A percentile compares a stretch with the other conserved stretches of the same genome.
Evolutionary conservation across 1,140 invertebrate species (phyloP).

Genomic region (Caerostris darwini): DNA sequence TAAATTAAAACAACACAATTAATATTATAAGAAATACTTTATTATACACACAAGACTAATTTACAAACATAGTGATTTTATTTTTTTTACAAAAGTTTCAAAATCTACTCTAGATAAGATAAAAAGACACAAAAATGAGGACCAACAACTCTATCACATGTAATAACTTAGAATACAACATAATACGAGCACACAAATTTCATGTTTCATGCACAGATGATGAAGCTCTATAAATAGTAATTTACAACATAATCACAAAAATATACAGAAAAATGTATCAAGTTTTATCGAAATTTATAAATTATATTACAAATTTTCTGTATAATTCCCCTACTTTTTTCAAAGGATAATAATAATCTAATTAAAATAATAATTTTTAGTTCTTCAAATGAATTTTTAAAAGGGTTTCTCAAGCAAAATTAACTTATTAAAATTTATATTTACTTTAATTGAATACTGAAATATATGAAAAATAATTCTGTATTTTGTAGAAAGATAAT

Average conservation of each 20-base stretch:
- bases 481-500: no score
- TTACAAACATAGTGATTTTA: neutral
- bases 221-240: neutral
- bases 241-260: neutral
- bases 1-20: neutral
- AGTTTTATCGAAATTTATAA: no score
- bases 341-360: no score
- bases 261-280: neutral
- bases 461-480: no score
- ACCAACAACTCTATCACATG: slow-evolving; percentile 6
- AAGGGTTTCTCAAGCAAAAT: no score
- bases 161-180: slow-evolving; percentile 11
- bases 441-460: no score
- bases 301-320: no score
- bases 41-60: neutral
- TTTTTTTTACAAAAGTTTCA: neutral
- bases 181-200: neutral
- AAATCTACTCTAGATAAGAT: neutral
- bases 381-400: no score
- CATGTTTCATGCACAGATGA: neutral
- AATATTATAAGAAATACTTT: slow-evolving; percentile 2
- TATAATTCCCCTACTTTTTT: no score
- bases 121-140: neutral
- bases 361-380: no score
- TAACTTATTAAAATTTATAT: no score